Percentiles rank a stretch among this genome's conserved stretches.
phyloP scores from a whole-genome alignment of 2,797 vertebrate genomes.

The Nasua narica region DNA sequence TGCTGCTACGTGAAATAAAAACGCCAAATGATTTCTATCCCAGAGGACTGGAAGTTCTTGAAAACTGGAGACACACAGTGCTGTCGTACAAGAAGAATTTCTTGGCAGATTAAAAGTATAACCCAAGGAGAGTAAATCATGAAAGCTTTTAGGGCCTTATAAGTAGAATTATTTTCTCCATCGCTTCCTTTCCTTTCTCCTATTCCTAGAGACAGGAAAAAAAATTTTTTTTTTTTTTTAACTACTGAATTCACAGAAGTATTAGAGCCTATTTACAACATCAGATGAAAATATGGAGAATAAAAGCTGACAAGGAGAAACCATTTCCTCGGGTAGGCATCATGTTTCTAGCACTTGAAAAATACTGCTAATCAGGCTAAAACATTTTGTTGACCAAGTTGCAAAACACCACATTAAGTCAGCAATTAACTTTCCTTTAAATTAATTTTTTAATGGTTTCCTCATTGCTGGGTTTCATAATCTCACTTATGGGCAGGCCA shows the following conservation, averaged over 20 bases:
- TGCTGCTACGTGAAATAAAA: neutral
- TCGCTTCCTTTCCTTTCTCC: slow-evolving; percentile 1
- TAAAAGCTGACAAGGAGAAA: slow-evolving; percentile 42
- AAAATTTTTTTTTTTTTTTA: neutral
- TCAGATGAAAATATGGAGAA: slow-evolving; percentile 32
- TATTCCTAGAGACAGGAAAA: neutral
- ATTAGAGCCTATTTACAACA: slow-evolving; percentile 44
- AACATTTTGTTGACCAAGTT: slow-evolving; percentile 70
- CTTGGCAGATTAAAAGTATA: slow-evolving; percentile 28
- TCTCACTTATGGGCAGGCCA: slow-evolving; percentile 33
- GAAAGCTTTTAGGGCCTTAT: neutral
- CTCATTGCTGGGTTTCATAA: slow-evolving; percentile 64
- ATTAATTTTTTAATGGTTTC: slow-evolving; percentile 71
- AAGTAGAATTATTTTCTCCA: slow-evolving; percentile 33
- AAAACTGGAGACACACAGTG: neutral
- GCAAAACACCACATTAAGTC: slow-evolving; percentile 55
- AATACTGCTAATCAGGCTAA: slow-evolving; percentile 55
- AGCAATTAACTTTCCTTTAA: slow-evolving; percentile 68
- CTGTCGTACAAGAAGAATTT: neutral
- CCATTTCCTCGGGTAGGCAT: neutral
- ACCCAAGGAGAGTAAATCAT: neutral
- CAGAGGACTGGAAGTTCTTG: neutral
- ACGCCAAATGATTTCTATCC: neutral
- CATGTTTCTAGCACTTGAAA: slow-evolving; percentile 48
- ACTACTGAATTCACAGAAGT: neutral